These are phyloP conservation scores for Sminthurides aquaticus DNA, from an alignment of 2,888 invertebrate species.

Conservation along the genomic window DNA sequence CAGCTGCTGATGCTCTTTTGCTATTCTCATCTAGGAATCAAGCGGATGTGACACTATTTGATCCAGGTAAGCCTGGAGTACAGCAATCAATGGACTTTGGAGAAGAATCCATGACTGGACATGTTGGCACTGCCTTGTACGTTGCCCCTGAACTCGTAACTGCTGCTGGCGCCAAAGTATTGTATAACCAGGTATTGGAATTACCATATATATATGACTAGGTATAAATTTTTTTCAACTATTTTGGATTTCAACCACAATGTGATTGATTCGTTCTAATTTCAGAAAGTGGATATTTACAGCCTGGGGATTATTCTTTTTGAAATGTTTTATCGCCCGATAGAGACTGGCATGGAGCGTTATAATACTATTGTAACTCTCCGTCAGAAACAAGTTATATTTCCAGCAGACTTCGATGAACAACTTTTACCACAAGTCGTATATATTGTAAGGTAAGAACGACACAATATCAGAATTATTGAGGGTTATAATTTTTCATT, in stretches of 20 bases:
- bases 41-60: constrained; percentile 5
- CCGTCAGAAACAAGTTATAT: constrained; percentile 59
- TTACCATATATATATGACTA: neutral
- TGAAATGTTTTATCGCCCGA: constrained; percentile 85
- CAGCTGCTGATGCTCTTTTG: neutral
- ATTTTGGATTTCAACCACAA: neutral
- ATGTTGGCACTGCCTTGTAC: constrained; percentile 91
- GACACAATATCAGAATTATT: too few relatives aligned
- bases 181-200: constrained; percentile 62
- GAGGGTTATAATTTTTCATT: too few relatives aligned
- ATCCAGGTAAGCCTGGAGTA: neutral
- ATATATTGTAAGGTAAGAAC: constrained; percentile 56
- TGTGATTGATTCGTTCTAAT: constrained; percentile 9
- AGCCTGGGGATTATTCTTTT: constrained; percentile 86
- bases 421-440: constrained; percentile 55
- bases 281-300: constrained; percentile 77
- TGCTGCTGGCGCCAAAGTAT: constrained; percentile 62
- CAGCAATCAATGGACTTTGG: constrained; percentile 45
- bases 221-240: constrained; percentile 1
- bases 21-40: neutral
- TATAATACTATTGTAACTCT: constrained; percentile 66
- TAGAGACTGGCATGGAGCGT: constrained; percentile 83
- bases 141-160: constrained; percentile 84
- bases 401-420: constrained; percentile 63
- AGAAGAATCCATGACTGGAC: constrained; percentile 60